Evolutionary conservation across 1,140 invertebrate species (phyloP).

Genomic region (Brachionus plicatilis): DNA sequence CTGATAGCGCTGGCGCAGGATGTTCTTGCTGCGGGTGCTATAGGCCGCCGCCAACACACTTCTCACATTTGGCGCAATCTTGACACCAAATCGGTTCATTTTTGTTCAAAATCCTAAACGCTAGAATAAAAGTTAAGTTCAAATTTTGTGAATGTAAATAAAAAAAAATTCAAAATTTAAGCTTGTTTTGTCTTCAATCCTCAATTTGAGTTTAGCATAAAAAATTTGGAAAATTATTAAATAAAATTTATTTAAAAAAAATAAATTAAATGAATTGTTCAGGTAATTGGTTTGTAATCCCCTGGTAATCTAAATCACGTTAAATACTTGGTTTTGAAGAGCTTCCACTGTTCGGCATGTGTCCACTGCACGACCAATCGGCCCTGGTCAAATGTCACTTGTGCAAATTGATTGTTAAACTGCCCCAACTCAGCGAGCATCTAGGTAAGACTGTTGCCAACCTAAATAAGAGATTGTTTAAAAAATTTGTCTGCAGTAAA

Average conservation of each 20-base stretch:
- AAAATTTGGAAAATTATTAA: neutral
- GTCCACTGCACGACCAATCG: conserved; percentile 27
- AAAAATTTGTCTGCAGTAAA: neutral
- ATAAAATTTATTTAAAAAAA: too few species aligned
- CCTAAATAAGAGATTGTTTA: neutral
- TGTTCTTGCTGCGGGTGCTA: neutral
- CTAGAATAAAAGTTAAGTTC: conserved; percentile 7
- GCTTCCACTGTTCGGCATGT: conserved; percentile 4
- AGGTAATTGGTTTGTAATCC: conserved; percentile 8
- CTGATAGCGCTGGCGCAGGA: conserved; percentile 9
- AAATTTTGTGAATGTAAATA: neutral
- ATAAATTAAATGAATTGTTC: conserved; percentile 27
- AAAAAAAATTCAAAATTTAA: neutral
- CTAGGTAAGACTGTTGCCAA: neutral
- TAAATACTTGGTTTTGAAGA: conserved; percentile 8
- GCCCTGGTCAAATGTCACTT: conserved; percentile 24
- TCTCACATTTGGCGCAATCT: neutral
- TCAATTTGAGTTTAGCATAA: neutral
- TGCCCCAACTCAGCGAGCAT: conserved; percentile 4
- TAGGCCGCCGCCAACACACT: neutral
- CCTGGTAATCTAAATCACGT: neutral
- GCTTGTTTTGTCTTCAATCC: neutral
- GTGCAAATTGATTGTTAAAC: conserved; percentile 27
- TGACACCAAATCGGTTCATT: neutral
- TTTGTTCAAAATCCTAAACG: neutral